Evolutionary conservation across 2,797 vertebrate species (phyloP).

Genomic region (Mycteria americana): DNA sequence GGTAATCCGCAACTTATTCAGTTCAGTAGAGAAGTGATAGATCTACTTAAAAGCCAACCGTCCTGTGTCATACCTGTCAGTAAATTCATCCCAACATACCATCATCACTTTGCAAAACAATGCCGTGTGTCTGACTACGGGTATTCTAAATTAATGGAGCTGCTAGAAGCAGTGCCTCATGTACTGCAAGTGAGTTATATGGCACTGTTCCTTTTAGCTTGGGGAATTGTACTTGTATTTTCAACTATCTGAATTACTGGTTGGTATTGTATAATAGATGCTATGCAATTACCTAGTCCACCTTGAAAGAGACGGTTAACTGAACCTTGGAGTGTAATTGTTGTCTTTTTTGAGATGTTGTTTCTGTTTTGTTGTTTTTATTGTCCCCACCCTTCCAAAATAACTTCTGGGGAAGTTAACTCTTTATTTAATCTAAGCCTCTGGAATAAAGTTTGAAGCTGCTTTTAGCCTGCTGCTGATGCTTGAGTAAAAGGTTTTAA

Average conservation of each 20-base stretch:
- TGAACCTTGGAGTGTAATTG: background rate
- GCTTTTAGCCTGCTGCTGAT: background rate
- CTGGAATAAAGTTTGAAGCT: background rate
- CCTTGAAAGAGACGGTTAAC: background rate
- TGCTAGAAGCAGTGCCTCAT: slow-evolving; percentile 95
- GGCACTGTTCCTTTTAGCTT: background rate
- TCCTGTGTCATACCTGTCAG: slow-evolving; percentile 89
- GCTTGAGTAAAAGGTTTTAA: background rate
- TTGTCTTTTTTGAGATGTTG: background rate
- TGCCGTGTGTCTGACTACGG: slow-evolving; percentile 97
- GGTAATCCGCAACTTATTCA: slow-evolving; percentile 98
- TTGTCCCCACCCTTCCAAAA: background rate
- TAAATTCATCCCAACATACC: slow-evolving; percentile 95
- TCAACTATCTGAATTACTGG: background rate
- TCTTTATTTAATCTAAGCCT: background rate
- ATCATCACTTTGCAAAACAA: slow-evolving; percentile 98
- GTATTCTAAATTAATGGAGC: slow-evolving; percentile 92
- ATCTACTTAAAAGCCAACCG: slow-evolving; percentile 90
- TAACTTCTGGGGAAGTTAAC: background rate
- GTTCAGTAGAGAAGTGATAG: slow-evolving; percentile 95
- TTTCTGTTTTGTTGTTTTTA: background rate
- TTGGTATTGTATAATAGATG: background rate
- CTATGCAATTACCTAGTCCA: background rate
- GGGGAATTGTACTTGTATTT: background rate
- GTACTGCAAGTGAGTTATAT: slow-evolving; percentile 86